These are phyloP conservation scores for Drosophila parvula DNA, from an alignment of 1,140 invertebrate species.

Conservation along the genomic window DNA sequence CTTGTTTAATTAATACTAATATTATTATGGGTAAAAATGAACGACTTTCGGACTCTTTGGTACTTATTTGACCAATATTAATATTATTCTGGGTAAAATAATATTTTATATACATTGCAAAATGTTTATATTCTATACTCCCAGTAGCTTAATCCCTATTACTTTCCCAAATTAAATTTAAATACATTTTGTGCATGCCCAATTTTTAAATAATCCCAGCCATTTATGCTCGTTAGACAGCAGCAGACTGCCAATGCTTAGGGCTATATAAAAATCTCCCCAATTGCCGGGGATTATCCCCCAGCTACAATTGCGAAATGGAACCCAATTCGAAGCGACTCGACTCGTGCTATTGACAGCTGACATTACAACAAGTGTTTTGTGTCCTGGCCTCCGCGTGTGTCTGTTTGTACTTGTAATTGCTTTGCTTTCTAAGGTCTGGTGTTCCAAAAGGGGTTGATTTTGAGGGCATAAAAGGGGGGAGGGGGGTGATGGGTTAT, in stretches of 20 bases:
- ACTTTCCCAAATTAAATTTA: not conserved
- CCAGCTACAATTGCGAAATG: constrained; percentile 6
- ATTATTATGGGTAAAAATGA: not conserved
- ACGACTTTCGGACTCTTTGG: not conserved
- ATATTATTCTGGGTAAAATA: not conserved
- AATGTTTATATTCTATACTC: no score
- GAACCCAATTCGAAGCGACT: constrained; percentile 24
- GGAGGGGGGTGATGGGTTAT: constrained; percentile 14
- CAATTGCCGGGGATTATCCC: constrained; percentile 19
- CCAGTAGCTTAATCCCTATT: not conserved
- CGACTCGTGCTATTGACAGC: constrained; percentile 53
- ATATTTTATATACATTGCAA: not conserved
- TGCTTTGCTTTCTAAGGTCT: constrained; percentile 35
- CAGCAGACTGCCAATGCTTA: constrained; percentile 5
- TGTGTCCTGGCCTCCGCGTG: constrained; percentile 15
- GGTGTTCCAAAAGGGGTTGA: constrained; percentile 13
- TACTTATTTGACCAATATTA: not conserved
- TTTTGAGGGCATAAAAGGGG: constrained; percentile 5
- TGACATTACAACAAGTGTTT: constrained; percentile 56
- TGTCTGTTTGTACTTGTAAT: constrained; percentile 46
- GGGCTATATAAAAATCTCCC: constrained; percentile 26
- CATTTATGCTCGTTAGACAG: not conserved
- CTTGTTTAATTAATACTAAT: not conserved
- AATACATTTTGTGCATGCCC: not conserved
- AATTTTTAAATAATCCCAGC: constrained; percentile 6